A percentile compares a stretch with the other conserved stretches of the same genome.
Conservation (phyloP, 2,113 vertebrate genomes). For the Eclectus roratus region DNA sequence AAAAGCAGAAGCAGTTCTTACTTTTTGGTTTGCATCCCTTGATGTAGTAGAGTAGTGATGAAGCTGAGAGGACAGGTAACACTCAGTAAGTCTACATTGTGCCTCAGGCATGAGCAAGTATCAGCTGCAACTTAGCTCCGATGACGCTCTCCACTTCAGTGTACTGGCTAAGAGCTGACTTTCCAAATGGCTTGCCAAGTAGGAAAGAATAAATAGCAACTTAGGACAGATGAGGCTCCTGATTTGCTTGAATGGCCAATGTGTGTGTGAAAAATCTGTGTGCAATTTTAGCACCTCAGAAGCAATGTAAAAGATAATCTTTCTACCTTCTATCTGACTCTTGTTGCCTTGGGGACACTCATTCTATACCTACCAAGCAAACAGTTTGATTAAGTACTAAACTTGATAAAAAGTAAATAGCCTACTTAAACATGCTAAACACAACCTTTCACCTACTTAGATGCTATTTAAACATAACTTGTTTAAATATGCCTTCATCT, state of each 20-base stretch:
- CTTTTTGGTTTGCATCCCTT: background rate
- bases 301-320: background rate
- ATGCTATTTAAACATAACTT: background rate
- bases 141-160: background rate
- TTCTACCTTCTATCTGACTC: background rate
- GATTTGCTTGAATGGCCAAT: background rate
- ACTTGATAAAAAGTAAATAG: constrained; percentile 24
- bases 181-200: background rate
- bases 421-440: constrained; percentile 36
- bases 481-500: background rate
- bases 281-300: background rate
- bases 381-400: constrained; percentile 3
- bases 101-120: background rate
- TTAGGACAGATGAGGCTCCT: background rate
- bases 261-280: background rate
- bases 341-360: background rate
- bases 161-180: background rate
- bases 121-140: background rate
- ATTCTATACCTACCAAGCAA: background rate
- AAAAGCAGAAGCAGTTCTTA: background rate
- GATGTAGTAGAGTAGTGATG: background rate
- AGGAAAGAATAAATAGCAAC: background rate
- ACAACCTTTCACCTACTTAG: constrained; percentile 22
- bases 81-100: rapidly evolving
- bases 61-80: background rate